These are phyloP conservation scores for Helicoverpa assulta DNA, from an alignment of 2,888 invertebrate species.

Conservation along the genomic window DNA sequence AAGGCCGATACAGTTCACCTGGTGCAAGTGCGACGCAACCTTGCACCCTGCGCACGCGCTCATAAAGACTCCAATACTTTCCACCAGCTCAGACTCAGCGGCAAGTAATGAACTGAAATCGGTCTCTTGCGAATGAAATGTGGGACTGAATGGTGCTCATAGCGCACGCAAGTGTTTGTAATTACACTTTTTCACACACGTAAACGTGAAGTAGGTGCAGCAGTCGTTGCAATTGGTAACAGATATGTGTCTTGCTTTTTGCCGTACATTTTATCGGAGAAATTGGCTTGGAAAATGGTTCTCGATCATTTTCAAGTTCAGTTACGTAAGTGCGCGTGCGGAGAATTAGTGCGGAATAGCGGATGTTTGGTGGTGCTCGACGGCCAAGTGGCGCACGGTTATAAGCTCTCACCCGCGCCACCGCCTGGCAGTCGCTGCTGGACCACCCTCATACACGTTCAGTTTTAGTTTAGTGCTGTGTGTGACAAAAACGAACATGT, in stretches of 20 bases:
- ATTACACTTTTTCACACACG: conserved; percentile 78
- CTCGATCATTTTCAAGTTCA: conserved; percentile 90
- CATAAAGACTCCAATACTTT: conserved; percentile 72
- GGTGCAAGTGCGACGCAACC: conserved; percentile 63
- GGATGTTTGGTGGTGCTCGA: conserved; percentile 89
- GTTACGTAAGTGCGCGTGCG: conserved; percentile 90
- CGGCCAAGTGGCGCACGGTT: conserved; percentile 87
- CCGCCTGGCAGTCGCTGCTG: conserved; percentile 85
- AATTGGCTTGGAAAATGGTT: conserved; percentile 90
- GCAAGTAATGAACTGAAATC: conserved; percentile 73
- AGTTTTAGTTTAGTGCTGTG: conserved; percentile 85
- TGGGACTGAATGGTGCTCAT: conserved; percentile 75
- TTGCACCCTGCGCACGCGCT: conserved; percentile 72
- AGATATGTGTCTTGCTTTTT: conserved; percentile 87
- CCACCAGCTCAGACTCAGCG: conserved; percentile 54
- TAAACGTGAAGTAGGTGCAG: conserved; percentile 66
- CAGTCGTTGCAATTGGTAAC: conserved; percentile 77
- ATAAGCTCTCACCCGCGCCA: conserved; percentile 87
- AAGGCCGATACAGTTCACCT: conserved; percentile 63
- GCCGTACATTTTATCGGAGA: conserved; percentile 89
- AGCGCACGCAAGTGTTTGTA: conserved; percentile 78
- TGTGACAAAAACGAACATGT: conserved; percentile 83
- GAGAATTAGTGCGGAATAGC: conserved; percentile 91
- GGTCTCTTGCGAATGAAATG: conserved; percentile 80
- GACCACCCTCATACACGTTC: conserved; percentile 85